Percentiles rank a stretch among this genome's conserved stretches.
Conservation (phyloP, 1,140 invertebrate species). For the Oncopodura yosiiana region DNA sequence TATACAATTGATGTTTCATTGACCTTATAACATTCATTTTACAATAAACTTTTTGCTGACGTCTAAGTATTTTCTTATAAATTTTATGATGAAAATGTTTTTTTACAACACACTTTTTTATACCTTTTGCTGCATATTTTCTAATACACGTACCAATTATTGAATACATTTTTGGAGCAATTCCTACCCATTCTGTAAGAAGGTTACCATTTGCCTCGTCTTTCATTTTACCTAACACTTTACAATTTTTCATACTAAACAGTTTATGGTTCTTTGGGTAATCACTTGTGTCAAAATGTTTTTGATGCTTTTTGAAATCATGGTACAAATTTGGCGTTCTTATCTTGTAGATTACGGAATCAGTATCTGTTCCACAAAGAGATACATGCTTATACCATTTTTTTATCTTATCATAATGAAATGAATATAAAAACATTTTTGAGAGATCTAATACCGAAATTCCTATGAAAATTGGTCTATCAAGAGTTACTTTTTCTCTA, state of each 20-base stretch:
- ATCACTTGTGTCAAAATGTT: constrained; percentile 17
- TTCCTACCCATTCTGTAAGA: constrained; percentile 40
- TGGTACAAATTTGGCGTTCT: constrained; percentile 9
- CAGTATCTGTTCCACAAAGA: constrained; percentile 25
- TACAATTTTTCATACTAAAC: constrained; percentile 40
- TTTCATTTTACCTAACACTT: constrained; percentile 45
- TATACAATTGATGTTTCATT: constrained; percentile 9
- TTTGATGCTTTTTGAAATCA: background rate
- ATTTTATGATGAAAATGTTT: background rate
- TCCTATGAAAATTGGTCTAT: constrained; percentile 14
- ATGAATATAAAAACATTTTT: constrained; percentile 7
- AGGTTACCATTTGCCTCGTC: constrained; percentile 42
- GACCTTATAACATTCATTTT: constrained; percentile 15
- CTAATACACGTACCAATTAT: constrained; percentile 27
- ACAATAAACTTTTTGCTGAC: background rate
- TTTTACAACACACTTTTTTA: background rate
- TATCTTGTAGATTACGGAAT: constrained; percentile 10
- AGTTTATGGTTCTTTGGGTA: constrained; percentile 10
- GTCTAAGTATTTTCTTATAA: background rate
- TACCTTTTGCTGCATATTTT: constrained; percentile 13
- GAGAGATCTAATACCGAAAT: constrained; percentile 7
- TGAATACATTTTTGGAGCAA: constrained; percentile 42
- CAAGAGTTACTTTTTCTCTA: background rate
- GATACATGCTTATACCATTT: too few relatives aligned
- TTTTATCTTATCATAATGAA: constrained; percentile 15